These are phyloP conservation scores for Chironomus riparius DNA, from an alignment of 2,888 invertebrate genomes.

Conservation along the genomic window DNA sequence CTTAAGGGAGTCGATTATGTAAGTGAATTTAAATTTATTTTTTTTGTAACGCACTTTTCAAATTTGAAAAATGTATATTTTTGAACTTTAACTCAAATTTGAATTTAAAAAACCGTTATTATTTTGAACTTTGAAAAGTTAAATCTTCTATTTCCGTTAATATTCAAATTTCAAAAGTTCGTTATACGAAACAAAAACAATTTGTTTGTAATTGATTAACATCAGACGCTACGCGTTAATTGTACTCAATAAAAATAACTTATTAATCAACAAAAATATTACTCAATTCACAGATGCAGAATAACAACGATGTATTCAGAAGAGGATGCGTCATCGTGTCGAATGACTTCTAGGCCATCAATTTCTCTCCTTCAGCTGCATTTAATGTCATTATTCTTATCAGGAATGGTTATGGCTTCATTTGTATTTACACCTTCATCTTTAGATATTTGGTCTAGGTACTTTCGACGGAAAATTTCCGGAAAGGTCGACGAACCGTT, in stretches of 20 bases:
- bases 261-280: no score
- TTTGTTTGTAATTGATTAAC: no score
- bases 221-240: no score
- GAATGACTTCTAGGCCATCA: slow-evolving; percentile 63
- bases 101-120: neutral
- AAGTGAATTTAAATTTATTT: slow-evolving; percentile 41
- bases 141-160: no score
- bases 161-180: no score
- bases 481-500: slow-evolving; percentile 59
- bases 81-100: neutral
- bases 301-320: slow-evolving; percentile 37
- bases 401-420: slow-evolving; percentile 81
- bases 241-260: no score
- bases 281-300: slow-evolving; percentile 36
- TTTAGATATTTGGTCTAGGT: slow-evolving; percentile 75
- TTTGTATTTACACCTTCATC: slow-evolving; percentile 91
- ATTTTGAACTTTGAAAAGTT: no score
- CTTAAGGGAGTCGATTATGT: slow-evolving; percentile 73
- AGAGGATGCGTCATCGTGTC: slow-evolving; percentile 45
- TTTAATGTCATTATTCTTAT: slow-evolving; percentile 70
- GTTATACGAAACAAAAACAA: no score
- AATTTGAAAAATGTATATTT: neutral
- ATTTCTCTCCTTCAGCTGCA: slow-evolving; percentile 75
- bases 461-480: slow-evolving; percentile 67
- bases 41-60: no score